phyloP scores from a whole-genome alignment of 1,140 invertebrate species.

The Hylaeus volcanicus region DNA sequence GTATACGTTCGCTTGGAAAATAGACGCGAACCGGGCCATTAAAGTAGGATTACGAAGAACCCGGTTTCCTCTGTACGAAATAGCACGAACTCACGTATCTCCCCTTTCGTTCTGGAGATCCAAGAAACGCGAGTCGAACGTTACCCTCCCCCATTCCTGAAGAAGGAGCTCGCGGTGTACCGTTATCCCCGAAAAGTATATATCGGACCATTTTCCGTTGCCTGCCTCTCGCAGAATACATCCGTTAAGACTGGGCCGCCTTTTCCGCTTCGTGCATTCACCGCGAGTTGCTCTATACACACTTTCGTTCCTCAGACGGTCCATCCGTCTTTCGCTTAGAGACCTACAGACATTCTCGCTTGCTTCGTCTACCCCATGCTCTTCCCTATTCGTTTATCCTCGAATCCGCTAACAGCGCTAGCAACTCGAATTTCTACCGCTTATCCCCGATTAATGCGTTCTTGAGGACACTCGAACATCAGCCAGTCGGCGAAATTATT shows the following conservation, averaged over 20 bases:
- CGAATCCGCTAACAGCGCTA: not conserved
- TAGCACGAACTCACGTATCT: slow-evolving; percentile 6
- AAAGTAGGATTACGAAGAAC: slow-evolving; percentile 21
- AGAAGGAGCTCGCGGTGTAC: slow-evolving; percentile 18
- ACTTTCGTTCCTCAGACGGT: slow-evolving; percentile 27
- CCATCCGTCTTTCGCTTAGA: slow-evolving; percentile 55
- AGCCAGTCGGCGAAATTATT: not conserved
- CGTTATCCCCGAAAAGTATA: slow-evolving; percentile 49
- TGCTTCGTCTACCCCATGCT: not conserved
- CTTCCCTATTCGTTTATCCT: not conserved
- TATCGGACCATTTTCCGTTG: slow-evolving; percentile 47
- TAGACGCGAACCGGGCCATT: not conserved
- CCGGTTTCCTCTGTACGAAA: not conserved
- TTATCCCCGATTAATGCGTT: slow-evolving; percentile 8
- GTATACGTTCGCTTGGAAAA: not conserved
- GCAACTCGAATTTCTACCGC: not conserved
- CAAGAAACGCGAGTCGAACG: slow-evolving; percentile 11
- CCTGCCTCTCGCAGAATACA: slow-evolving; percentile 47
- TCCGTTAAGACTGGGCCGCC: slow-evolving; percentile 46
- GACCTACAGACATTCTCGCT: slow-evolving; percentile 43
- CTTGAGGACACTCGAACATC: not conserved
- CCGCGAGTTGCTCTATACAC: slow-evolving; percentile 48
- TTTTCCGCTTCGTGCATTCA: slow-evolving; percentile 53
- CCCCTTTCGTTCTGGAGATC: not conserved
- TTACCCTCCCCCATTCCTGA: not conserved